Evolutionary conservation across 2,113 vertebrate genomes (phyloP).

Genomic region (Gambusia affinis): DNA sequence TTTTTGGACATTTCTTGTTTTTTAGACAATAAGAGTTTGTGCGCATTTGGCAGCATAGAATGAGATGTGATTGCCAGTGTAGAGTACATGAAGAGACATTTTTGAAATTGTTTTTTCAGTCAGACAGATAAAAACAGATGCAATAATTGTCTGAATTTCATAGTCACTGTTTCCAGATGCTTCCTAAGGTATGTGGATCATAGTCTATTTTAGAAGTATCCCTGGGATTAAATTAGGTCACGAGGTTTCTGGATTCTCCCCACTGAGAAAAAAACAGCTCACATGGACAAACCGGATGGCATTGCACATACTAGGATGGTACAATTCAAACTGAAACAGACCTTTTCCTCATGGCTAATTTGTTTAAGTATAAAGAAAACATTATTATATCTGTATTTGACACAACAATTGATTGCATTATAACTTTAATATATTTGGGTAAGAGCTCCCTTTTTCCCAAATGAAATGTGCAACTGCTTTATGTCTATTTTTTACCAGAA

Average conservation of each 20-base stretch:
- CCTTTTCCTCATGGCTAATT: background rate
- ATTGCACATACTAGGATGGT: constrained; percentile 1
- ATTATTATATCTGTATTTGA: background rate
- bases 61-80: background rate
- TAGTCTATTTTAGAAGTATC: constrained; percentile 68
- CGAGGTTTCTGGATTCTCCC: constrained; percentile 56
- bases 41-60: background rate
- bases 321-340: background rate
- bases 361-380: background rate
- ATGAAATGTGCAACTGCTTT: background rate
- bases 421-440: background rate
- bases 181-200: constrained; percentile 68
- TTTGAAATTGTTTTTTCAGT: constrained; percentile 5
- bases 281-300: constrained; percentile 27
- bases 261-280: constrained; percentile 46
- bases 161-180: constrained; percentile 41
- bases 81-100: background rate
- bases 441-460: background rate
- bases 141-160: constrained; percentile 24
- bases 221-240: constrained; percentile 71
- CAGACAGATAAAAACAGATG: constrained; percentile 1
- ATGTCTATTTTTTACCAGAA: background rate
- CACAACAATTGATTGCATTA: background rate
- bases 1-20: background rate
- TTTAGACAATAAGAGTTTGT: background rate